Conservation (phyloP, 2,113 vertebrate species). For the Otis tarda region DNA sequence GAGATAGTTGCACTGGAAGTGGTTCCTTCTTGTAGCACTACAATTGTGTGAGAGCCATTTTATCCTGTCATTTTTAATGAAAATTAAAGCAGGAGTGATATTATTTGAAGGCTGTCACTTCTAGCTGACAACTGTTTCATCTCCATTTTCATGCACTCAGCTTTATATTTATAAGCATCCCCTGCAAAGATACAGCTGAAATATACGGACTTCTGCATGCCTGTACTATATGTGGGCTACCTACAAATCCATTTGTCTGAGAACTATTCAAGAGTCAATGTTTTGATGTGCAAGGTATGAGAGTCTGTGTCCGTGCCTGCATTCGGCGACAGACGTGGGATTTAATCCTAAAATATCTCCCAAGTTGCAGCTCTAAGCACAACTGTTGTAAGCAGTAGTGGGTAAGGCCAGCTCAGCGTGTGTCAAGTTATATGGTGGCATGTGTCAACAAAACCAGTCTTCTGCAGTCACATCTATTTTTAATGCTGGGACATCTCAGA, state of each 20-base stretch:
- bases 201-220: accelerated
- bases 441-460: not conserved
- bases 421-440: not conserved
- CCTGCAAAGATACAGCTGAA: not conserved
- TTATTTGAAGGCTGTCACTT: conserved; percentile 19
- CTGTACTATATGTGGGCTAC: not conserved
- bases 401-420: not conserved
- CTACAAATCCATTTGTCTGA: not conserved
- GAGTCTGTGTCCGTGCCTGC: not conserved
- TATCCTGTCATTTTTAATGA: not conserved
- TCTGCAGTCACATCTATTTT: not conserved
- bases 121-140: not conserved
- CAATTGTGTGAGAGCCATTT: not conserved
- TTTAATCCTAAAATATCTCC: not conserved
- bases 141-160: not conserved
- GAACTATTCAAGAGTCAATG: not conserved
- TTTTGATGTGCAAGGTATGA: not conserved
- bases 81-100: not conserved
- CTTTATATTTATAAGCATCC: not conserved
- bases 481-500: not conserved
- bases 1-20: not conserved
- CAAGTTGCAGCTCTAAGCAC: not conserved
- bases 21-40: not conserved
- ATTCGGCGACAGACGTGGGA: not conserved
- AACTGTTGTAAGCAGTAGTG: not conserved